Evolutionary conservation across 2,888 invertebrate species (phyloP).

Genomic region (Cerastoderma edule): DNA sequence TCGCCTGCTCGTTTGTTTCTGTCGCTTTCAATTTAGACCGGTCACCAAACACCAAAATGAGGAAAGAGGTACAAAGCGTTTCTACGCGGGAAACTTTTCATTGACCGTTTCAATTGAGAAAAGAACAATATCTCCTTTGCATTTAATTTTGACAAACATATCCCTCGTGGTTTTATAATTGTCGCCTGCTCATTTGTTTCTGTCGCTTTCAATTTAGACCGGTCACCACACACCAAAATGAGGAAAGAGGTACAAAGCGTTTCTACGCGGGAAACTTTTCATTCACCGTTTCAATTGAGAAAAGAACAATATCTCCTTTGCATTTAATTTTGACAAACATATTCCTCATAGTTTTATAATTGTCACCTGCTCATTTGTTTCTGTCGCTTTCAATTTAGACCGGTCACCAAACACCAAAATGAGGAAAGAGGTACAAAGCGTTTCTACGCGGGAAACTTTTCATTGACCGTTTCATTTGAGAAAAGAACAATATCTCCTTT

Average conservation of each 20-base stretch:
- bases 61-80: not conserved
- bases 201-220: not conserved
- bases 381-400: no score
- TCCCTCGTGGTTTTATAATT: no score
- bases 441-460: no score
- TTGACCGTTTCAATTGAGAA: conserved; percentile 16
- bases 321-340: conserved; percentile 24
- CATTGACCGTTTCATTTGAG: no score
- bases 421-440: no score
- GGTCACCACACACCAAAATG: not conserved
- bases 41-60: not conserved
- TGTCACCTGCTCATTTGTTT: no score
- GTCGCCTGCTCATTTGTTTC: no score
- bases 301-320: conserved; percentile 10
- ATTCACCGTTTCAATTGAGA: conserved; percentile 17
- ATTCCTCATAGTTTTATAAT: no score
- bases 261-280: not conserved
- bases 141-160: conserved; percentile 25
- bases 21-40: not conserved
- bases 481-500: no score
- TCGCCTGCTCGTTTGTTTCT: no score
- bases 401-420: no score
- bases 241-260: not conserved
- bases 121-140: conserved; percentile 11
- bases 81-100: not conserved